Evolutionary conservation across 2,888 invertebrate species (phyloP).

Genomic region (Calliphora vomitoria): DNA sequence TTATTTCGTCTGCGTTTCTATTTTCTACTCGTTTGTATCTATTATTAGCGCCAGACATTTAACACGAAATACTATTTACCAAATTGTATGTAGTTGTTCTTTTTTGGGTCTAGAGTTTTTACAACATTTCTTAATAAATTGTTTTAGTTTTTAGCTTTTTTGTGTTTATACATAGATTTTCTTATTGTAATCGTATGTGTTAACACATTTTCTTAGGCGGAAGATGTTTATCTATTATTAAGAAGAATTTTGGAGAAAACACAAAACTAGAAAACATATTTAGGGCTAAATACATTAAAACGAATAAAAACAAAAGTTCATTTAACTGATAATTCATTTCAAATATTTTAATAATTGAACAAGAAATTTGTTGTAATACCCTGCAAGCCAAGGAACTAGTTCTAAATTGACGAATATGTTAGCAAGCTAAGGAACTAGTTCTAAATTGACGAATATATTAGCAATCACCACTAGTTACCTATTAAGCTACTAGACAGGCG

Average conservation of each 20-base stretch:
- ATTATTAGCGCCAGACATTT: conserved; percentile 71
- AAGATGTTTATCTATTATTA: conserved; percentile 22
- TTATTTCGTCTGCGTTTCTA: not conserved
- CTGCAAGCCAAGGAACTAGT: too few species aligned
- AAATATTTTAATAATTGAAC: too few species aligned
- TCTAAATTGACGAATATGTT: too few species aligned
- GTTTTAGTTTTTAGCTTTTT: conserved; percentile 1
- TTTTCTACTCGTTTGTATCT: conserved; percentile 24
- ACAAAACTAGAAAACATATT: not conserved
- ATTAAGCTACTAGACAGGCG: too few species aligned
- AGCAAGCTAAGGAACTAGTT: too few species aligned
- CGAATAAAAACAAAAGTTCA: conserved; percentile 3
- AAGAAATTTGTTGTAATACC: too few species aligned
- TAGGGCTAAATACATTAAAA: not conserved
- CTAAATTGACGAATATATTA: too few species aligned
- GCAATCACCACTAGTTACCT: too few species aligned
- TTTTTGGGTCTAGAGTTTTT: conserved; percentile 11
- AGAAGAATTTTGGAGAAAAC: conserved; percentile 22
- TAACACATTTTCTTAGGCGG: conserved; percentile 38
- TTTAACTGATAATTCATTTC: not conserved
- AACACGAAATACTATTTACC: conserved; percentile 46
- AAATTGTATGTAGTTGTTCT: not conserved
- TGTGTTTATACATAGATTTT: not conserved
- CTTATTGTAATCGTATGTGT: conserved; percentile 16
- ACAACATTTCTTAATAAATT: conserved; percentile 16